Evolutionary conservation across 1,140 invertebrate genomes (phyloP), one percentile per base, ranked within the genome.

Genomic region (Cephus cinctus): DNA sequence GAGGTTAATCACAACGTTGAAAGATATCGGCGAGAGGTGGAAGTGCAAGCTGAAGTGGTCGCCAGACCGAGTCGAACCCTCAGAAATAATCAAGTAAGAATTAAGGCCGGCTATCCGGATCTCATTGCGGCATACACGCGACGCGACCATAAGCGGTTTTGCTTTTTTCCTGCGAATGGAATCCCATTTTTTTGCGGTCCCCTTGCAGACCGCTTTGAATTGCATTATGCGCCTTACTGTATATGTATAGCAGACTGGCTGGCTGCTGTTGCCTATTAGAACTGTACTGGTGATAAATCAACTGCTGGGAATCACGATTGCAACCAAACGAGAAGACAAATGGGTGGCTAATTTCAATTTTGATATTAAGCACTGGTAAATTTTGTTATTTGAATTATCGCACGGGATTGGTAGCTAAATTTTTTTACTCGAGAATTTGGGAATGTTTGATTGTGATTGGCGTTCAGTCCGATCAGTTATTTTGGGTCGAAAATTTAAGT

Each of bases 281-380:
- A n/a, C n/a, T n/a, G n/a, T n/a, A n/a, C n/a, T n/a, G n/a, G 56
- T 43, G 56, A 63, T 65, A 63, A 65, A 65, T 65, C 61, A 65
- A 47, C 43, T 27, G 6, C 31, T n/a, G 25, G 52, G 47, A 46
- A 52, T 59, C 59, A 51, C 52, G 61, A 59, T 65, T 65, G 61
- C n/a, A 61, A 47, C 58, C 40, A 40, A 56, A 57, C 49, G 39
- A 42, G 46, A 54, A 61, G 58, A 65, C 63, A 57, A 65, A 65
- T 61, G 61, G 52, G 39, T 61, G 51, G 58, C 59, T 65, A 65
- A 63, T 63, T 62, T 62, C 61, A 55, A 56, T 61, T 61, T 56
- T 59, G 56, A 57, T 54, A 50, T 43, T 42, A 50, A 51, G 36
- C 41, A 32, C 34, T 46, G 42, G 23, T 44, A 48, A n/a, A n/a